These are phyloP conservation scores for Hassar affinis DNA, from an alignment of 2,113 vertebrate species.

Conservation along the genomic window DNA sequence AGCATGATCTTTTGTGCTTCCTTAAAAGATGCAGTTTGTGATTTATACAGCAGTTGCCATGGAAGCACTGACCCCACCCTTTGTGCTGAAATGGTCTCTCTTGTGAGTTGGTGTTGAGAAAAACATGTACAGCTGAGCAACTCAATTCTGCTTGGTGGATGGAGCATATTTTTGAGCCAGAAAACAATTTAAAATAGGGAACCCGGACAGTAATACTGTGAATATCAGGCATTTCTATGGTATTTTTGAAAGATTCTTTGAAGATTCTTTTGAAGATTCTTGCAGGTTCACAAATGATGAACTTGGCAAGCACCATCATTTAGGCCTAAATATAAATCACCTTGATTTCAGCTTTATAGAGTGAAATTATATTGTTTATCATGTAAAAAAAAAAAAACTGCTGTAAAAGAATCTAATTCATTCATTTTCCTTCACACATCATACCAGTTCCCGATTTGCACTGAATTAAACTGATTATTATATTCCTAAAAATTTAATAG, in stretches of 20 bases:
- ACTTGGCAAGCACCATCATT: background rate
- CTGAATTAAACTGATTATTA: background rate
- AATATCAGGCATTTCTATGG: background rate
- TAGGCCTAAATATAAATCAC: background rate
- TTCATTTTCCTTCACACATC: background rate
- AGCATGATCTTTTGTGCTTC: background rate
- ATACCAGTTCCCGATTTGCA: constrained; percentile 10
- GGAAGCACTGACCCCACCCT: background rate
- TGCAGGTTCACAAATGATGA: too few relatives aligned
- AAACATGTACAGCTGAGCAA: constrained; percentile 4
- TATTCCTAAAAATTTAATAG: background rate
- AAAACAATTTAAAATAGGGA: background rate
- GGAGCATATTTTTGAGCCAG: background rate
- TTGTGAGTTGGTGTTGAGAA: constrained; percentile 8
- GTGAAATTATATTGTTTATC: background rate
- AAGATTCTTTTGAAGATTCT: background rate
- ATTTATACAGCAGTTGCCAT: background rate
- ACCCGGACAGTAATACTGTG: background rate
- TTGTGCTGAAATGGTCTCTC: background rate
- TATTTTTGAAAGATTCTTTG: too few relatives aligned
- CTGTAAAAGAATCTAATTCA: background rate
- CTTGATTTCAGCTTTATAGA: background rate
- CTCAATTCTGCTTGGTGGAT: background rate
- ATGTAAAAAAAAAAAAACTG: too few relatives aligned
- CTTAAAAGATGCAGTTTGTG: background rate